Evolutionary conservation across 2,888 invertebrate species (phyloP).

Genomic region (Stenolophus ochropezus): DNA sequence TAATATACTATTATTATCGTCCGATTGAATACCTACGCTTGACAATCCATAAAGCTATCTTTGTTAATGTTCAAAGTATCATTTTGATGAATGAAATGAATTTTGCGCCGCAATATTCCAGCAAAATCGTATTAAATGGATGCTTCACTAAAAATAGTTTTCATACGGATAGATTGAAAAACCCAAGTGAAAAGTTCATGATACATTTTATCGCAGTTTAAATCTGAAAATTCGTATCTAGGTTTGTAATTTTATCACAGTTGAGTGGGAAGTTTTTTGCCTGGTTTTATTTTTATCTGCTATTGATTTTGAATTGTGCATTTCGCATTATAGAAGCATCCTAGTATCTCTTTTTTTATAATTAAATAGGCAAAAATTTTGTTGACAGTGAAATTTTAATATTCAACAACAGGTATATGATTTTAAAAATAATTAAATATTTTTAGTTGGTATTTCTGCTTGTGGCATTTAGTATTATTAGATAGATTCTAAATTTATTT

Average conservation of each 20-base stretch:
- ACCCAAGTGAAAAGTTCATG: neutral
- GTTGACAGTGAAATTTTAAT: neutral
- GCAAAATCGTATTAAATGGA: neutral
- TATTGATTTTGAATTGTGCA: neutral
- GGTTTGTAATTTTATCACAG: neutral
- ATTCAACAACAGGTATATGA: neutral
- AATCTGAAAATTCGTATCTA: neutral
- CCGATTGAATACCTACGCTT: too few relatives aligned
- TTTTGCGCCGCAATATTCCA: neutral
- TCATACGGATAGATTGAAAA: neutral
- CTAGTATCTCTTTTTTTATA: neutral
- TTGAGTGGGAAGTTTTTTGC: neutral
- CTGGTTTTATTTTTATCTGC: neutral
- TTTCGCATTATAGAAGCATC: neutral
- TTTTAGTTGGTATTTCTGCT: too few relatives aligned
- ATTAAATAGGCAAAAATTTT: neutral
- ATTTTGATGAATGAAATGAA: neutral
- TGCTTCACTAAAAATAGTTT: neutral
- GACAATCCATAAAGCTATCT: too few relatives aligned
- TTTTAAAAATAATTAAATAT: neutral
- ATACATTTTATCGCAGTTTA: neutral
- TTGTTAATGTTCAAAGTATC: neutral
- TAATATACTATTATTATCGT: too few relatives aligned
- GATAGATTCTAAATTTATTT: too few relatives aligned
- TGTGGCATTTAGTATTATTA: too few relatives aligned